phyloP scores from a whole-genome alignment of 2,113 vertebrate genomes.

The Alligator mississippiensis region DNA sequence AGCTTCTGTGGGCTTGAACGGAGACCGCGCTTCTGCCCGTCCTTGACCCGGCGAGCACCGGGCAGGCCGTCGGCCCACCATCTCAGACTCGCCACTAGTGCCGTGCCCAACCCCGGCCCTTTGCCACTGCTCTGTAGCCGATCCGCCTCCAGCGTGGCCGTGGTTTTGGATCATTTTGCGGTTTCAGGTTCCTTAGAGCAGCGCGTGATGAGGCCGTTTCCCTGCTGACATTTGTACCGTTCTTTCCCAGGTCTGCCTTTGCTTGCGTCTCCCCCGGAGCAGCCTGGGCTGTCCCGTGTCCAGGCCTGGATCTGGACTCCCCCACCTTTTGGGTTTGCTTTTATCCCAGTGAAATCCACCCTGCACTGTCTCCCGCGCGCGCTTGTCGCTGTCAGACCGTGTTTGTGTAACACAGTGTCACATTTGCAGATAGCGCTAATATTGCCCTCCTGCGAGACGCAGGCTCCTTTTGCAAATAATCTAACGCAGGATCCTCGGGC shows the following conservation, averaged over 20 bases:
- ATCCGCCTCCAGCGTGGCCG: too few relatives aligned
- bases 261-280: too few relatives aligned
- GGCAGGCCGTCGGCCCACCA: too few relatives aligned
- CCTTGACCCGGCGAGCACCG: neutral
- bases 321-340: neutral
- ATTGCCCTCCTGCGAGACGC: slow-evolving; percentile 44
- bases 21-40: neutral
- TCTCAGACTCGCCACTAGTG: too few relatives aligned
- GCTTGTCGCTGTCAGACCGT: neutral
- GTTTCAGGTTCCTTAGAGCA: too few relatives aligned
- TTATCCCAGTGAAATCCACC: neutral
- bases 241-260: too few relatives aligned
- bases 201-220: too few relatives aligned
- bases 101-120: too few relatives aligned
- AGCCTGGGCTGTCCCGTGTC: too few relatives aligned
- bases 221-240: too few relatives aligned
- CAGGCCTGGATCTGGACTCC: neutral
- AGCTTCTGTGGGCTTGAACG: neutral
- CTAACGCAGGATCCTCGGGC: slow-evolving; percentile 39
- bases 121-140: too few relatives aligned
- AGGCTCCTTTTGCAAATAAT: slow-evolving; percentile 48
- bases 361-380: neutral
- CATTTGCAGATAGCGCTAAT: neutral
- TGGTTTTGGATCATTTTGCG: too few relatives aligned
- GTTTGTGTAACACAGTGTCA: slow-evolving; percentile 21